Percentiles rank a stretch among this genome's conserved stretches.
Conservation (phyloP, 2,888 invertebrate species). For the Lypha dubia region DNA sequence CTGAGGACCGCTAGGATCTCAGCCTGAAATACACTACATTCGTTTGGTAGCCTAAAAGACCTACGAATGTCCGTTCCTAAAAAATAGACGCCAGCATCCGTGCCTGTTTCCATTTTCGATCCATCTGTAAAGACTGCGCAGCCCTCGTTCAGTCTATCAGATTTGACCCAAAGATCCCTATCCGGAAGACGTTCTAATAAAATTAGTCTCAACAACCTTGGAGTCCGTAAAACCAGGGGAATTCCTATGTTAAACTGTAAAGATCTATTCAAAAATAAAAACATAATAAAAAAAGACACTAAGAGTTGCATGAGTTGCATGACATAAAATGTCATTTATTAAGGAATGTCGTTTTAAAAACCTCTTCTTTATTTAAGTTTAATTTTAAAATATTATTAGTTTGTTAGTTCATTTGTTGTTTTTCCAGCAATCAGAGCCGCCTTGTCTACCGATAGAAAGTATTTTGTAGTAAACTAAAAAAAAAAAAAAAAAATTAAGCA, state of each 20-base stretch:
- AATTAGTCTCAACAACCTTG: no score
- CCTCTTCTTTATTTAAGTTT: constrained; percentile 21
- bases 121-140: no score
- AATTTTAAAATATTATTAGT: constrained; percentile 25
- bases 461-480: background rate
- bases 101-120: no score
- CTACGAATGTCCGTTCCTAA: no score
- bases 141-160: no score
- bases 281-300: background rate
- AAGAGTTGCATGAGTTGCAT: constrained; percentile 46
- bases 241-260: constrained; percentile 10
- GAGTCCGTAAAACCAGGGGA: no score
- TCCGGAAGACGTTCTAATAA: no score
- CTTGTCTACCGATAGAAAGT: constrained; percentile 38
- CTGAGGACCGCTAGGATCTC: no score
- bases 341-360: constrained; percentile 59
- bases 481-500: background rate
- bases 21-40: no score
- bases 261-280: background rate
- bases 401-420: constrained; percentile 36
- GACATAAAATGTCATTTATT: constrained; percentile 58
- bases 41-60: no score
- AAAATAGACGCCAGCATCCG: no score
- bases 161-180: no score
- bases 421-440: constrained; percentile 4